Conservation (phyloP, 2,113 vertebrate species). For the Oryzias celebensis region DNA sequence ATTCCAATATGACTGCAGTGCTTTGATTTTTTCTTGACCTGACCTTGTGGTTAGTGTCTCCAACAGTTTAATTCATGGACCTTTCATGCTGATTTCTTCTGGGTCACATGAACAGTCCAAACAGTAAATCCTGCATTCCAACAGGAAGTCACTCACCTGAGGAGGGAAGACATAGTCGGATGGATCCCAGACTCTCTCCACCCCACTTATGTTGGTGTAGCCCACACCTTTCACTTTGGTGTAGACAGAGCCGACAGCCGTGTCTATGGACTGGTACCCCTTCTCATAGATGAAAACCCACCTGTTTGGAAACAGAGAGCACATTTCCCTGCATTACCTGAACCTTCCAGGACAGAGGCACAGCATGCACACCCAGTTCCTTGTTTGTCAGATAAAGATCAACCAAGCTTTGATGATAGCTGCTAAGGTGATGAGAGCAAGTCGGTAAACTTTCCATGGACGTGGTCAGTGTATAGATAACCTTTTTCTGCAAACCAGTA, state of each 20-base stretch:
- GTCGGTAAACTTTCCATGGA: no score
- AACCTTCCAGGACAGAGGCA: no score
- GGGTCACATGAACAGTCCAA: conserved; percentile 10
- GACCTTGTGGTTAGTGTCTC: conserved; percentile 20
- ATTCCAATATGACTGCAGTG: neutral
- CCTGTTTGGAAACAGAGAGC: conserved; percentile 65
- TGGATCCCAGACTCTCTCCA: conserved; percentile 86
- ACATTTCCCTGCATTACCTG: no score
- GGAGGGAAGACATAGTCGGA: conserved; percentile 92
- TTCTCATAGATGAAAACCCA: conserved; percentile 98
- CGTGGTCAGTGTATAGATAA: no score
- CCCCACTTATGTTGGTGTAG: conserved; percentile 72
- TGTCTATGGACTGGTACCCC: conserved; percentile 90
- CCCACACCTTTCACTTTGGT: conserved; percentile 95
- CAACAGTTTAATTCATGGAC: conserved; percentile 33
- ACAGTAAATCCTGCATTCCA: neutral
- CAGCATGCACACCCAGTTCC: no score
- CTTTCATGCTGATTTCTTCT: neutral
- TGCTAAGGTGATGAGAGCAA: no score
- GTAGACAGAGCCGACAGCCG: conserved; percentile 86
- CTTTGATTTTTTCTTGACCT: conserved; percentile 2
- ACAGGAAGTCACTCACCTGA: conserved; percentile 80
- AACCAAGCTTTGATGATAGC: no score
- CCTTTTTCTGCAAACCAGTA: no score
- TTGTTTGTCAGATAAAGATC: no score